Evolutionary conservation across 2,888 invertebrate genomes (phyloP).

Genomic region (Pachliopta kotzebuea): DNA sequence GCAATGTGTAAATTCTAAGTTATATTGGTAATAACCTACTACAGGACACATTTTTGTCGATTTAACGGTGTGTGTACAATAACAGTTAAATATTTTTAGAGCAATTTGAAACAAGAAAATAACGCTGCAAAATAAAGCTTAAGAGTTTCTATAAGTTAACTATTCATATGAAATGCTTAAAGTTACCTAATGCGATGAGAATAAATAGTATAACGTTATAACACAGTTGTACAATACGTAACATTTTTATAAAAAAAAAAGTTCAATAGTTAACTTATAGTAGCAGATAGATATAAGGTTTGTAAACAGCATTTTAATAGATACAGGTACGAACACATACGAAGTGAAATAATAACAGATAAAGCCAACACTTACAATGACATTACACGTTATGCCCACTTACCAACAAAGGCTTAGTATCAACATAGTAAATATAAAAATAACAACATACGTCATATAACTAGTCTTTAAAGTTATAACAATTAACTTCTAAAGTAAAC

Average conservation of each 20-base stretch:
- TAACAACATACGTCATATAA: slow-evolving; percentile 61
- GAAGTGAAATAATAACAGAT: slow-evolving; percentile 61
- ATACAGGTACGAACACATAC: slow-evolving; percentile 48
- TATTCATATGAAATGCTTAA: slow-evolving; percentile 30
- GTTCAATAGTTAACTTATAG: slow-evolving; percentile 46
- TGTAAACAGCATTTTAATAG: slow-evolving; percentile 45
- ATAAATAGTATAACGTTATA: too few relatives aligned
- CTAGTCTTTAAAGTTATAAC: slow-evolving; percentile 63
- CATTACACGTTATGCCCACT: slow-evolving; percentile 58
- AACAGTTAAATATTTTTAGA: slow-evolving; percentile 37
- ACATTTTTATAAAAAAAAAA: not conserved
- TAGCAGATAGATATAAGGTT: slow-evolving; percentile 43
- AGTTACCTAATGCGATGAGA: too few relatives aligned
- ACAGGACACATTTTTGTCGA: slow-evolving; percentile 11
- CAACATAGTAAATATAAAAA: slow-evolving; percentile 55
- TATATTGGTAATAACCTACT: slow-evolving; percentile 8
- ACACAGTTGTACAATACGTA: too few relatives aligned
- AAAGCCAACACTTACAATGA: slow-evolving; percentile 72
- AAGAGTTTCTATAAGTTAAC: slow-evolving; percentile 30
- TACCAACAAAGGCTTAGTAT: slow-evolving; percentile 66
- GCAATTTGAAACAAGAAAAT: slow-evolving; percentile 58
- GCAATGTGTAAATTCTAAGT: slow-evolving; percentile 43
- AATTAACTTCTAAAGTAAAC: slow-evolving; percentile 71
- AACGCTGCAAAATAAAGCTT: slow-evolving; percentile 58
- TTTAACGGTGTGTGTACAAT: slow-evolving; percentile 9